These are phyloP conservation scores for Phoenicopterus ruber DNA, from an alignment of 2,113 vertebrate species.

Conservation along the genomic window DNA sequence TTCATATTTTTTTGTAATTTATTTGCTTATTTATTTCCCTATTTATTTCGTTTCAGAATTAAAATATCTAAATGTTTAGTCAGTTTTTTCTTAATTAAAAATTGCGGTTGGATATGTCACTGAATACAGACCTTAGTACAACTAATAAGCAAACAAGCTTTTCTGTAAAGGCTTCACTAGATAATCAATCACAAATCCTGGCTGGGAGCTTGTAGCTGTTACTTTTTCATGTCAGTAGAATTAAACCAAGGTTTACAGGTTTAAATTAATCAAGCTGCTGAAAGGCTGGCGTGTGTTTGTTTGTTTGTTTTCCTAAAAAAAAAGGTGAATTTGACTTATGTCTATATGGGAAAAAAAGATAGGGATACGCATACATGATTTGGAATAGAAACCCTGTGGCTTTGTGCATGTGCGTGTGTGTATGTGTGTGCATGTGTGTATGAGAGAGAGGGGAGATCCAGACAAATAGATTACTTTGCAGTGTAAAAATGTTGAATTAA, in stretches of 20 bases:
- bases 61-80: not conserved
- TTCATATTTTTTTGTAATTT: not conserved
- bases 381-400: not conserved
- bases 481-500: not conserved
- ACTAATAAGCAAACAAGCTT: conserved; percentile 47
- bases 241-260: conserved; percentile 4
- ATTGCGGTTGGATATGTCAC: not conserved
- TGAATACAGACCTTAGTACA: conserved; percentile 14
- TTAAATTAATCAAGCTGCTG: conserved; percentile 31
- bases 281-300: not conserved
- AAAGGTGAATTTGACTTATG: not conserved
- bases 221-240: conserved; percentile 3
- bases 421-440: not conserved
- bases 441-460: not conserved
- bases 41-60: not conserved
- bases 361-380: not conserved
- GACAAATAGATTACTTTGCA: not conserved
- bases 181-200: conserved; percentile 34
- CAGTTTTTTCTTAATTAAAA: conserved; percentile 12
- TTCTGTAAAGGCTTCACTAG: conserved; percentile 21
- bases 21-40: not conserved
- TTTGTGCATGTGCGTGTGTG: not conserved
- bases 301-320: not conserved
- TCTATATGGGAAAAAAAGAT: not conserved
- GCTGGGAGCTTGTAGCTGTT: conserved; percentile 3